Conservation (phyloP, 2,113 vertebrate genomes). For the Rhinoderma darwinii region DNA sequence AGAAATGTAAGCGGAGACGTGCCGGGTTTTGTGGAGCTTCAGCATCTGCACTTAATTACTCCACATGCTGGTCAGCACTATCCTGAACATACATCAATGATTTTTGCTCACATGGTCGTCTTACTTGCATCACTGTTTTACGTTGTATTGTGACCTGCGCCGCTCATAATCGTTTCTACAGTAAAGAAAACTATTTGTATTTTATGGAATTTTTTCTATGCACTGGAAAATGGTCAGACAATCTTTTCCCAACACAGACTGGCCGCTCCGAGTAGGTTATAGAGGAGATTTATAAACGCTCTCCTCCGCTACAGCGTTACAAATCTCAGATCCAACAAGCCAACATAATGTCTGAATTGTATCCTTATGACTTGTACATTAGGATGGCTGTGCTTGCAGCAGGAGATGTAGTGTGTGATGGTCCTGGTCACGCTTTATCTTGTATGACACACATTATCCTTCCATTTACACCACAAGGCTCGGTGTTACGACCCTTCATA, state of each 20-base stretch:
- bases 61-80: not conserved
- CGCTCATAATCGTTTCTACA: not conserved
- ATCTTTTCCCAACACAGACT: too few relatives aligned
- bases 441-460: not conserved
- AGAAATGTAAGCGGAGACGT: not conserved
- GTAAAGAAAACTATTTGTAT: not conserved
- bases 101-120: not conserved
- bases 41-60: conserved; percentile 34
- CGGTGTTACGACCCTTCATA: not conserved
- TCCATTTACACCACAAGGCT: not conserved
- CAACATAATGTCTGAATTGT: too few relatives aligned
- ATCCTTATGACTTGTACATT: not conserved
- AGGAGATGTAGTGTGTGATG: too few relatives aligned
- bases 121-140: not conserved
- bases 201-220: too few relatives aligned
- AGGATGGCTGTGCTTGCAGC: not conserved
- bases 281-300: not conserved
- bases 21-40: not conserved
- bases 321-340: not conserved
- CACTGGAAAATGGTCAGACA: too few relatives aligned
- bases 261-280: too few relatives aligned
- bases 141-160: not conserved
- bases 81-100: conserved; percentile 15
- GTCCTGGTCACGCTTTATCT: not conserved
- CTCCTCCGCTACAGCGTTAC: not conserved